A percentile compares a stretch with the other conserved stretches of the same genome.
Conservation (phyloP, 53 echinoderm and acorn worm species). For the Apostichopus leukothele region DNA sequence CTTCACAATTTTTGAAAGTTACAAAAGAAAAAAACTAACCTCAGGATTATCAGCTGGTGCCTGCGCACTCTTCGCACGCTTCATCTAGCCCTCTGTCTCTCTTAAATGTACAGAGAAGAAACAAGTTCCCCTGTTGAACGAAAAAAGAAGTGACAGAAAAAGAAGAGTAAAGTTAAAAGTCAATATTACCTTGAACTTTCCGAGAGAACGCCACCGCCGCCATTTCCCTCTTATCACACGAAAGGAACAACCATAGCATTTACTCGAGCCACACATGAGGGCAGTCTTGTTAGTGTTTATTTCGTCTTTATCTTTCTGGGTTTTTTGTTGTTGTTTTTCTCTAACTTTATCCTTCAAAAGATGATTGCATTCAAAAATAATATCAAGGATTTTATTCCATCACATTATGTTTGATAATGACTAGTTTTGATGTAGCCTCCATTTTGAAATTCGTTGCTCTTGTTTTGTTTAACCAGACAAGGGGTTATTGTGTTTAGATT, state of each 20-base stretch:
- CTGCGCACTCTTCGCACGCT: slow-evolving; percentile 37
- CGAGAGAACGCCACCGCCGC: slow-evolving; percentile 26
- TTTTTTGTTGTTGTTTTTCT: too few relatives aligned
- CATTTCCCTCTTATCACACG: slow-evolving; percentile 30
- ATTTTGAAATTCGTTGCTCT: too few relatives aligned
- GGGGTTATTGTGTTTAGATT: too few relatives aligned
- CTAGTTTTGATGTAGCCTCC: too few relatives aligned
- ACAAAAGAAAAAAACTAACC: background rate
- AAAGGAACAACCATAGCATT: background rate
- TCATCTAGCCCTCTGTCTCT: slow-evolving; percentile 33
- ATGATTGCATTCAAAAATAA: too few relatives aligned
- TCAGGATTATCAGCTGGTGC: slow-evolving; percentile 34
- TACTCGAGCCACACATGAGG: slow-evolving; percentile 29
- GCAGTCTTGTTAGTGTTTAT: background rate
- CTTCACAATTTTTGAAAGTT: background rate
- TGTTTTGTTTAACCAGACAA: too few relatives aligned
- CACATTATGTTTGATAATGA: too few relatives aligned
- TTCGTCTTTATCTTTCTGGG: too few relatives aligned
- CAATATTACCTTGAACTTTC: slow-evolving; percentile 26
- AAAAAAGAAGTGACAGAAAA: slow-evolving; percentile 16
- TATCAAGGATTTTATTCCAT: too few relatives aligned
- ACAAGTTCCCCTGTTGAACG: slow-evolving; percentile 34
- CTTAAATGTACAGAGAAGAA: slow-evolving; percentile 25
- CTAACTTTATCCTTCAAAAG: too few relatives aligned
- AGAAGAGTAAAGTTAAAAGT: background rate